Evolutionary conservation across 2,797 vertebrate species (phyloP).

Genomic region (Coilia nasus): DNA sequence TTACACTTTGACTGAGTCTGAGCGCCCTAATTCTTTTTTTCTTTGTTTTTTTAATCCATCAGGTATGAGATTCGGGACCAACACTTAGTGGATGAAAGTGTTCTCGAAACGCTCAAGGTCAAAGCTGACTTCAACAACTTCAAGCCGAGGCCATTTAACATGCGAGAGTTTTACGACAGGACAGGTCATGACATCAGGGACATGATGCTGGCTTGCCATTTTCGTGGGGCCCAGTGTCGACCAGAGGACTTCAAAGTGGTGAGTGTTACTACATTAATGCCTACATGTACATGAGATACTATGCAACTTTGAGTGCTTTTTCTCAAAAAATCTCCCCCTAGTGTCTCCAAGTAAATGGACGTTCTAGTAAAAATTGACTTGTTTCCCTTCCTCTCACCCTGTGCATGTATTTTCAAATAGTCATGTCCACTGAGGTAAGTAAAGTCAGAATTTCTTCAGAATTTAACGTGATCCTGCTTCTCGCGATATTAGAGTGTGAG

Average conservation of each 20-base stretch:
- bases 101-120: slow-evolving; percentile 91
- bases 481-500: no score
- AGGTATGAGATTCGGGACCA: slow-evolving; percentile 96
- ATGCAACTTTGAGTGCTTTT: no score
- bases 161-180: slow-evolving; percentile 95
- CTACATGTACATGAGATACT: no score
- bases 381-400: no score
- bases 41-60: slow-evolving; percentile 27
- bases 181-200: slow-evolving; percentile 94
- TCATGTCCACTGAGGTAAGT: no score
- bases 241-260: slow-evolving; percentile 96
- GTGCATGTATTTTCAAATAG: no score
- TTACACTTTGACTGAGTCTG: not conserved
- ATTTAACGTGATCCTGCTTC: no score
- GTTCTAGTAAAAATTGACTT: no score
- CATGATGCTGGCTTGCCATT: slow-evolving; percentile 95
- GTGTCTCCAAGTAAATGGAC: no score
- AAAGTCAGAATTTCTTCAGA: no score
- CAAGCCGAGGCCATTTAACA: slow-evolving; percentile 97
- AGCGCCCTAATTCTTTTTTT: not conserved
- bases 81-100: slow-evolving; percentile 92
- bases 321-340: no score
- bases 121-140: slow-evolving; percentile 96
- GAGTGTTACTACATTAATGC: slow-evolving; percentile 58
- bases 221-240: slow-evolving; percentile 86